Evolutionary conservation across 2,888 invertebrate species (phyloP), one percentile per base, ranked within the genome.

Genomic region (Brachyopa scutellaris): DNA sequence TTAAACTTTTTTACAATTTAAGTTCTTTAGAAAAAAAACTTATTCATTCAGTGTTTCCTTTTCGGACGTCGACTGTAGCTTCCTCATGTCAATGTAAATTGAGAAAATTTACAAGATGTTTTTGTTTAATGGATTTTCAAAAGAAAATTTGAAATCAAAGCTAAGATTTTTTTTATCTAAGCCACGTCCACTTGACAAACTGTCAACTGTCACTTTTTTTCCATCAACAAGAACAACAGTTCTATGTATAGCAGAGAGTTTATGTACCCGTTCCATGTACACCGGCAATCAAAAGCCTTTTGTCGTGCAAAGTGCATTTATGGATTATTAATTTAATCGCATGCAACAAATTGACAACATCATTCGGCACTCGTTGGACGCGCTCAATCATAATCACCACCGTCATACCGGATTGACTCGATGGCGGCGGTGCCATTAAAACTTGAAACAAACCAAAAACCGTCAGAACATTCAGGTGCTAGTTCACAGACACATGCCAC

Each of bases 401-500:
- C 47, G 33, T 21, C 33, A 8, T 0, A 21, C 33, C 33, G n/a
- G 40, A 23, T 9, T 13, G 17, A 42, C 26, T 11, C 29, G n/a
- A 13, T 23, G 26, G 15, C 23, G 21, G 1, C 11, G 49, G 62
- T 36, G 38, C 64, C 51, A 17, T 51, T 17, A 3, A 11, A 26
- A 45, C 47, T 45, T 23, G 5, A 17, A 9, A 40, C 3, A 29
- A 31, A 31, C 1, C 7, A 19, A 45, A 61, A 38, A n/a, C n/a
- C n/a, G n/a, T n/a, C n/a, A n/a, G n/a, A n/a, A n/a, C n/a, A n/a
- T n/a, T n/a, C n/a, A n/a, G n/a, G n/a, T n/a, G n/a, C n/a, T n/a
- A 79, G 66, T 79, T 73, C 78, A 67, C 64, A 64, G 78, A 78
- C 64, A 72, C 73, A 59, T 36, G 21, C 53, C 79, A 74, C 55